These are phyloP conservation scores for Lasiurus borealis DNA, from an alignment of 2,113 vertebrate species.

Conservation along the genomic window DNA sequence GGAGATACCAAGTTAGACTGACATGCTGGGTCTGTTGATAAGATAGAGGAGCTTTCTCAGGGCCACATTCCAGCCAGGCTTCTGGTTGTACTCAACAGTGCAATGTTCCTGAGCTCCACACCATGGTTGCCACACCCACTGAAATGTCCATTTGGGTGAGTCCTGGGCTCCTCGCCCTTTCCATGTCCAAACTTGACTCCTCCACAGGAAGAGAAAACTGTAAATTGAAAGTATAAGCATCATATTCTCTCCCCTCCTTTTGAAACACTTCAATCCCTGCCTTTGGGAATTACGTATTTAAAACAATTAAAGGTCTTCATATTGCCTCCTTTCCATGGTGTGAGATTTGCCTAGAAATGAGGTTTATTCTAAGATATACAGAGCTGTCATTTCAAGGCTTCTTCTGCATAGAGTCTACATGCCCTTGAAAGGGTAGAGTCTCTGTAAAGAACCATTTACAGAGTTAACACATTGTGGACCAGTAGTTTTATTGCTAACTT, in stretches of 20 bases:
- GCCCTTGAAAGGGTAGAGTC: neutral
- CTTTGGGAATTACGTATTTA: neutral
- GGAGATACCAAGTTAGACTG: neutral
- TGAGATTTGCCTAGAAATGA: neutral
- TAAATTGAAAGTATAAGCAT: neutral
- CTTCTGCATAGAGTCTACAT: neutral
- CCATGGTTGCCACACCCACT: fast-evolving
- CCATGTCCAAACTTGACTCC: neutral
- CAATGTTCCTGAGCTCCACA: neutral
- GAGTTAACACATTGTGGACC: neutral
- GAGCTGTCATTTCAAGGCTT: neutral
- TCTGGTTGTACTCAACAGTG: neutral
- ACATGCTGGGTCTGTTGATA: neutral
- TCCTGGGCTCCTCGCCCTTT: neutral
- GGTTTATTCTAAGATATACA: neutral
- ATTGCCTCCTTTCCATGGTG: neutral
- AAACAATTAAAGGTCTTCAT: neutral
- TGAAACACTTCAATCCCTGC: neutral
- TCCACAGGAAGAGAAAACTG: too few relatives aligned
- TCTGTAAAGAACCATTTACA: neutral
- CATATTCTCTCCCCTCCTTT: neutral
- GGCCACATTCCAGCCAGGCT: neutral
- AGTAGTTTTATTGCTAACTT: too few relatives aligned
- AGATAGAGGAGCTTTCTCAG: neutral
- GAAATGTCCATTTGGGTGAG: neutral